Percentiles rank a stretch among this genome's conserved stretches.
Conservation (phyloP, 2,888 invertebrate species). For the Morpho achilles region DNA sequence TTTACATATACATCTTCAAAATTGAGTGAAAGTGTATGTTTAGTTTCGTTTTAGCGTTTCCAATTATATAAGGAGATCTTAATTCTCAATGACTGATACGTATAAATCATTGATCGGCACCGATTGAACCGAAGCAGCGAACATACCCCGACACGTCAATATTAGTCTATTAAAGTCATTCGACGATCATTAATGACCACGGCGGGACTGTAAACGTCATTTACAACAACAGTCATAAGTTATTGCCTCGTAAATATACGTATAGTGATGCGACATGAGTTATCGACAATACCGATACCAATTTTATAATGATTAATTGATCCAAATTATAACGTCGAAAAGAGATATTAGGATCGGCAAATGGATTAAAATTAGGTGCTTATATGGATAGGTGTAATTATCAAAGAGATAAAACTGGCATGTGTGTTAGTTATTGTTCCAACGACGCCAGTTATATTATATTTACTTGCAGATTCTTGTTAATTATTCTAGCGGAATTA, state of each 20-base stretch:
- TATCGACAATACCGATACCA: conserved; percentile 22
- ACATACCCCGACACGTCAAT: conserved; percentile 38
- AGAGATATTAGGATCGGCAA: conserved; percentile 10
- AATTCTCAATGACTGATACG: conserved; percentile 11
- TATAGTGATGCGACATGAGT: conserved; percentile 40
- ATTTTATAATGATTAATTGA: conserved; percentile 25
- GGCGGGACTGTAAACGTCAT: conserved; percentile 58
- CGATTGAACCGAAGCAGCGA: conserved; percentile 33
- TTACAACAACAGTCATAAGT: conserved; percentile 53
- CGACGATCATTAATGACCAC: conserved; percentile 52
- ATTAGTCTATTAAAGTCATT: conserved; percentile 48
- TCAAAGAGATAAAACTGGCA: neutral
- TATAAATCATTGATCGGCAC: conserved; percentile 26
- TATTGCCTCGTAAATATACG: conserved; percentile 58
- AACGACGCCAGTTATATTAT: too few relatives aligned
- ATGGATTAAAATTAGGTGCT: conserved; percentile 8
- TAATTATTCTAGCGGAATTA: too few relatives aligned
- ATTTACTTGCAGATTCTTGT: too few relatives aligned
- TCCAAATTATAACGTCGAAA: conserved; percentile 18
- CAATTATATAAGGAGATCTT: neutral
- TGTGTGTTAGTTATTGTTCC: conserved; percentile 5
- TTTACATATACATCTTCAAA: too few relatives aligned
- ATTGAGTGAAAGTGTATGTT: too few relatives aligned
- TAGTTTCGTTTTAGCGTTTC: too few relatives aligned
- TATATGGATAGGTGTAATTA: conserved; percentile 6